Conservation (phyloP, 1,140 invertebrate species). For the Drosophila tani region DNA sequence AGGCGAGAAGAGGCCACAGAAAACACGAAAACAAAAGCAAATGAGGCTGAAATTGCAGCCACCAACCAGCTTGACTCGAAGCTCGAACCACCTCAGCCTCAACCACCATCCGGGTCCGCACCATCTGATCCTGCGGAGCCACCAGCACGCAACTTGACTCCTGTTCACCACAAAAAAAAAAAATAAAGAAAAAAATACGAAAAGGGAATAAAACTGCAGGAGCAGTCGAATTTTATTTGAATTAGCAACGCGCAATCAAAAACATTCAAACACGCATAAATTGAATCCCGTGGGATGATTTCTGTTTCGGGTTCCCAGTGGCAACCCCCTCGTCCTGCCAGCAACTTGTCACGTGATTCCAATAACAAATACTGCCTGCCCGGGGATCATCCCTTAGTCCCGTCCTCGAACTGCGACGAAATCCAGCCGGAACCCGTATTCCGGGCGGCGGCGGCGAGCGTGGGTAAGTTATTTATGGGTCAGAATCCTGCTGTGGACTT, state of each 20-base stretch:
- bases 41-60: constrained; percentile 69
- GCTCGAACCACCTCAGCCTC: constrained; percentile 28
- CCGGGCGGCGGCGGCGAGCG: constrained; percentile 20
- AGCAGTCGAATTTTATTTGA: constrained; percentile 75
- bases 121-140: constrained; percentile 13
- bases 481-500: constrained; percentile 30
- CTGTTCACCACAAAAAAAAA: constrained; percentile 59
- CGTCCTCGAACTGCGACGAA: constrained; percentile 16
- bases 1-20: constrained; percentile 24
- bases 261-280: constrained; percentile 84
- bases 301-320: constrained; percentile 66
- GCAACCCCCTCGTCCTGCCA: constrained; percentile 36
- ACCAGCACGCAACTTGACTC: constrained; percentile 51
- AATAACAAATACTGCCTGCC: constrained; percentile 73
- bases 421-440: constrained; percentile 41
- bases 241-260: constrained; percentile 81
- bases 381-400: constrained; percentile 71
- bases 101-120: constrained; percentile 48
- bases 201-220: constrained; percentile 25
- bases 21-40: constrained; percentile 55
- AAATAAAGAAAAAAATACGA: constrained; percentile 2
- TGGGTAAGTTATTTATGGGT: constrained; percentile 75
- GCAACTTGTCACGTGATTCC: constrained; percentile 82
- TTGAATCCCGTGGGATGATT: constrained; percentile 83
- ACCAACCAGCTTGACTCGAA: constrained; percentile 7